Base-by-base conservation (phyloP, 2,113 vertebrate genomes). In the Bubo blakistoni region DNA sequence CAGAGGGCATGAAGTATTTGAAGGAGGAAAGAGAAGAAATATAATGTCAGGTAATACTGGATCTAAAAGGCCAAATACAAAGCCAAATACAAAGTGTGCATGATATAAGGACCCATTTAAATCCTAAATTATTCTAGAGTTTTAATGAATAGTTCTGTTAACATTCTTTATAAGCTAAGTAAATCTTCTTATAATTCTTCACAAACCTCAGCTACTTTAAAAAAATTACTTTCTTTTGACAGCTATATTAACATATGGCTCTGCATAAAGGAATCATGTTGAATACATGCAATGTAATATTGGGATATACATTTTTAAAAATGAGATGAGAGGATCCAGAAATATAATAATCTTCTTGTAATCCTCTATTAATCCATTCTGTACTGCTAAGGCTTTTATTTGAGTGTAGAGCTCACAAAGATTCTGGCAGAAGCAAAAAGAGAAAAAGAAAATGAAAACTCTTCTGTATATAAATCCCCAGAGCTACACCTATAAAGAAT, bases 311-410 rank as follows among this genome's bases (percentile, higher is more conserved):
- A 3, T 86, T 93, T 92, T 27, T 15, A 40, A 92, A 86, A 51
- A 49, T 62, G 63, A 93, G 29, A 92, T 91, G 51, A 88, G 73
- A 90, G 65, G 38, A 92, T 78, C 27, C 52, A 84, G 70, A 81
- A 96, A 80, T 38, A 80, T 86, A 86, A 90, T 87, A 76, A 65
- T 95, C 81, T 93, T 92, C 55, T 85, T 96, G 87, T 94, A 97
- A 96, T 96, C 92, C 88, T 88, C 24, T 51, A 55, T 94, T 97
- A 97, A 97, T 94, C 58, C 78, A 88, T 85, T 92, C 67, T 96
- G 79, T 90, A 65, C 85, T 85, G n/a, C 76, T 96, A 71, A 91
- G 91, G 65, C 90, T 97, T 94, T 90, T 49, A 86, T 73, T 94
- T 92, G 46, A 81, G 29, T 66, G 70, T 88, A 54, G 22, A 90